phyloP scores from a whole-genome alignment of 1,140 invertebrate species.

The Brachionus sp. region DNA sequence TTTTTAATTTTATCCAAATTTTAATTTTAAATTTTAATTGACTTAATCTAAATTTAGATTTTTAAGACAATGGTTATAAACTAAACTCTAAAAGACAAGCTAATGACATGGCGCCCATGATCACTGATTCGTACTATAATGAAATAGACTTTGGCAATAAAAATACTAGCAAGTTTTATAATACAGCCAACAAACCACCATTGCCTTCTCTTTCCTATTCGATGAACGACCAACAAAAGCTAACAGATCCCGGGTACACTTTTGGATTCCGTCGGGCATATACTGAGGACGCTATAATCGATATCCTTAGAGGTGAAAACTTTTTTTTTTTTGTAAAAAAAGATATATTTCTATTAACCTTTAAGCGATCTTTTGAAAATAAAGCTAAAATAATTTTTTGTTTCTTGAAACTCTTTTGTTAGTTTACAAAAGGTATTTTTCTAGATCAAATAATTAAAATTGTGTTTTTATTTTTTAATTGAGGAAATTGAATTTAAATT shows the following conservation, averaged over 20 bases:
- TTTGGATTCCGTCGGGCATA: background rate
- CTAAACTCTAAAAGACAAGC: background rate
- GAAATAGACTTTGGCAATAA: conserved; percentile 17
- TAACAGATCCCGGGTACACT: background rate
- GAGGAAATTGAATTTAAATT: no score
- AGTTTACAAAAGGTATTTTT: no score
- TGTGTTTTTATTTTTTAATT: no score
- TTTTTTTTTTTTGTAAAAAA: background rate
- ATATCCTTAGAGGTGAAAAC: background rate
- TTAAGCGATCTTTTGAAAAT: background rate
- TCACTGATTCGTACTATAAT: conserved; percentile 45
- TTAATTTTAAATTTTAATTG: background rate
- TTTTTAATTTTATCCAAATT: background rate
- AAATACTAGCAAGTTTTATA: conserved; percentile 3
- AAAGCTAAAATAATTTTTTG: no score
- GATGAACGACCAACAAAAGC: conserved; percentile 29
- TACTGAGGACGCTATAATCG: background rate
- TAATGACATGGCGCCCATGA: conserved; percentile 42
- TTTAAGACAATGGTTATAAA: background rate
- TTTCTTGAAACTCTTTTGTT: no score
- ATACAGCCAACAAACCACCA: conserved; percentile 10
- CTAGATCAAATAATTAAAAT: no score
- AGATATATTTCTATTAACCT: background rate
- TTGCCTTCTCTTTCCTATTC: background rate
- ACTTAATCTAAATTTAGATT: background rate